These are phyloP conservation scores for Sminthopsis crassicaudata DNA, from an alignment of 2,113 vertebrate species.

Conservation along the genomic window DNA sequence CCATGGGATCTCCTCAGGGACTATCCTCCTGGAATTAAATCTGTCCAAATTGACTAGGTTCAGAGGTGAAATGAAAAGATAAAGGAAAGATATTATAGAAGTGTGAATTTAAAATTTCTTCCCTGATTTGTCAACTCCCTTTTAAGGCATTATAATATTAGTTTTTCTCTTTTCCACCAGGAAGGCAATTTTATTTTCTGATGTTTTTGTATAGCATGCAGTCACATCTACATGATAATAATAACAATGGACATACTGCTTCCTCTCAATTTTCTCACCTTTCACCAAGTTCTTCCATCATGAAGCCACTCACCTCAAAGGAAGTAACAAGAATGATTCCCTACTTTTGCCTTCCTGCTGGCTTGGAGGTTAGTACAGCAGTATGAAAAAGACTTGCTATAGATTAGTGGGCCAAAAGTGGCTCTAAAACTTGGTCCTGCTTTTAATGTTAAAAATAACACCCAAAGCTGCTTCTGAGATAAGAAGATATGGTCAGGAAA, in stretches of 20 bases:
- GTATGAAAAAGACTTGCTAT: neutral
- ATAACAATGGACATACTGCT: slow-evolving; percentile 57
- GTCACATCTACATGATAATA: slow-evolving; percentile 69
- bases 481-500: neutral
- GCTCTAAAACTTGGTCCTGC: neutral
- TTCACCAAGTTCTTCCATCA: slow-evolving; percentile 61
- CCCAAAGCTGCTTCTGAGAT: neutral
- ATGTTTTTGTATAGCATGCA: slow-evolving; percentile 44
- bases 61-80: slow-evolving; percentile 53
- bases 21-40: slow-evolving; percentile 25
- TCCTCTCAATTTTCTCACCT: slow-evolving; percentile 59
- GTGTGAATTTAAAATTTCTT: slow-evolving; percentile 43
- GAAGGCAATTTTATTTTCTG: slow-evolving; percentile 62
- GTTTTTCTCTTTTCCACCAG: neutral
- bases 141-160: slow-evolving; percentile 53
- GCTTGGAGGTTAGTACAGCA: slow-evolving; percentile 30
- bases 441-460: slow-evolving; percentile 15
- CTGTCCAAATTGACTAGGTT: neutral
- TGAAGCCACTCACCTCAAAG: slow-evolving; percentile 28
- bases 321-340: slow-evolving; percentile 27
- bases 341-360: slow-evolving; percentile 55
- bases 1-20: neutral
- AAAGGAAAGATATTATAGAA: slow-evolving; percentile 33
- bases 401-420: neutral
- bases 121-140: slow-evolving; percentile 41